phyloP scores from a whole-genome alignment of 2,888 invertebrate genomes.

The Micropterix aruncella region DNA sequence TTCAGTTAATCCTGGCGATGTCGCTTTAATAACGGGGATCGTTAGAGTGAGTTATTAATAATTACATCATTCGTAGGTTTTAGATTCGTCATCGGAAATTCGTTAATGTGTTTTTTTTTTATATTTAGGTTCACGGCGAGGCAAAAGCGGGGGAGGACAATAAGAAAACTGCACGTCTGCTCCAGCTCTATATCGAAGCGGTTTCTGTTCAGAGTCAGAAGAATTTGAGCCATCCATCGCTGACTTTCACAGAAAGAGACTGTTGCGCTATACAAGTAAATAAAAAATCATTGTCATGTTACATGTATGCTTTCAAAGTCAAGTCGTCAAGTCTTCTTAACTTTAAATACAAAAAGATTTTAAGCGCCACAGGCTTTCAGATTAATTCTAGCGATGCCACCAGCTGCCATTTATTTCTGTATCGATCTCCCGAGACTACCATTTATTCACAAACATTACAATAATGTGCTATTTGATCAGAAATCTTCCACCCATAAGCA shows the following conservation, averaged over 20 bases:
- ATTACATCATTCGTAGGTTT: neutral
- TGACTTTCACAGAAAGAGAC: slow-evolving; percentile 56
- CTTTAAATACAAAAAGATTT: too few species aligned
- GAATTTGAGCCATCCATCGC: slow-evolving; percentile 40
- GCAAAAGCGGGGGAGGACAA: slow-evolving; percentile 40
- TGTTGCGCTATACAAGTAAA: slow-evolving; percentile 59
- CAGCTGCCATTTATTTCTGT: too few species aligned
- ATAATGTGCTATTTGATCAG: too few species aligned
- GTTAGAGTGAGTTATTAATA: slow-evolving; percentile 46
- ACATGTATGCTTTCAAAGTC: too few species aligned
- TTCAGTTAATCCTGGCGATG: slow-evolving; percentile 76
- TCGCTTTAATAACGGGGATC: slow-evolving; percentile 74
- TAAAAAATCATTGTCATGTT: too few species aligned
- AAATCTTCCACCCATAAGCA: too few species aligned
- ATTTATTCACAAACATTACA: too few species aligned
- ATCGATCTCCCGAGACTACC: too few species aligned
- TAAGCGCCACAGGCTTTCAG: too few species aligned
- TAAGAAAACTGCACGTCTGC: slow-evolving; percentile 42
- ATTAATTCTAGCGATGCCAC: too few species aligned
- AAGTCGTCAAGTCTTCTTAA: too few species aligned
- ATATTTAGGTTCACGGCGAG: slow-evolving; percentile 44
- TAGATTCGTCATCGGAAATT: neutral
- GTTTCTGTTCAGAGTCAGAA: slow-evolving; percentile 64
- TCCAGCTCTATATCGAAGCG: slow-evolving; percentile 66
- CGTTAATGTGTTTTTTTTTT: too few species aligned